Conservation (phyloP, 92 coral and sea anemone genomes). For the Porites divaricata region DNA sequence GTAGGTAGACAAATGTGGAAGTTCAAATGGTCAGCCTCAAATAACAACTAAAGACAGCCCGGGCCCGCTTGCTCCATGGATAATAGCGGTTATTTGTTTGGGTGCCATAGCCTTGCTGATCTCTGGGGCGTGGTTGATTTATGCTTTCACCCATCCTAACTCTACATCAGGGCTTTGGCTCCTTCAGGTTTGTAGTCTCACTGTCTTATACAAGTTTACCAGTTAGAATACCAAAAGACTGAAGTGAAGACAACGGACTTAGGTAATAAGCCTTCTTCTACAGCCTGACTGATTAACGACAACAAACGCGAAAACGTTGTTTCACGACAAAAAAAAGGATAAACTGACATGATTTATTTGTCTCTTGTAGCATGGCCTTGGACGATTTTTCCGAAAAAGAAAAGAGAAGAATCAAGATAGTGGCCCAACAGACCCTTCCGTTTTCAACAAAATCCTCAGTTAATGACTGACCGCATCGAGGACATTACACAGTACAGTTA, state of each 20-base stretch:
- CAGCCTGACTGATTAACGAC: too few relatives aligned
- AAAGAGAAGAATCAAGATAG: conserved; percentile 3
- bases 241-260: too few relatives aligned
- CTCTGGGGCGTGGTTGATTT: conserved; percentile 3
- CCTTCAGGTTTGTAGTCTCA: conserved; percentile 58
- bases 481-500: too few relatives aligned
- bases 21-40: not conserved
- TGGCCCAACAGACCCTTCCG: conserved; percentile 30
- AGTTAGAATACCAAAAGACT: too few relatives aligned
- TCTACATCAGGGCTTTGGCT: conserved; percentile 83
- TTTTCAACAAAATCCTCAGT: conserved; percentile 26
- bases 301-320: too few relatives aligned
- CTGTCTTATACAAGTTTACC: not conserved
- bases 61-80: conserved; percentile 35
- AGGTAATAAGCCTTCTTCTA: too few relatives aligned
- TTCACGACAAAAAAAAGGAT: not conserved
- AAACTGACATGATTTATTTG: not conserved
- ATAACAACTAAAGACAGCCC: not conserved
- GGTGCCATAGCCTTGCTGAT: conserved; percentile 5
- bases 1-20: conserved; percentile 15
- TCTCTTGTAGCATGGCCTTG: conserved; percentile 6
- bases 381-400: not conserved
- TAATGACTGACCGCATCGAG: not conserved
- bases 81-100: conserved; percentile 21
- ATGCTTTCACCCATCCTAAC: conserved; percentile 83